Evolutionary conservation across 2,888 invertebrate species (phyloP).

Genomic region (Artemia sp.): DNA sequence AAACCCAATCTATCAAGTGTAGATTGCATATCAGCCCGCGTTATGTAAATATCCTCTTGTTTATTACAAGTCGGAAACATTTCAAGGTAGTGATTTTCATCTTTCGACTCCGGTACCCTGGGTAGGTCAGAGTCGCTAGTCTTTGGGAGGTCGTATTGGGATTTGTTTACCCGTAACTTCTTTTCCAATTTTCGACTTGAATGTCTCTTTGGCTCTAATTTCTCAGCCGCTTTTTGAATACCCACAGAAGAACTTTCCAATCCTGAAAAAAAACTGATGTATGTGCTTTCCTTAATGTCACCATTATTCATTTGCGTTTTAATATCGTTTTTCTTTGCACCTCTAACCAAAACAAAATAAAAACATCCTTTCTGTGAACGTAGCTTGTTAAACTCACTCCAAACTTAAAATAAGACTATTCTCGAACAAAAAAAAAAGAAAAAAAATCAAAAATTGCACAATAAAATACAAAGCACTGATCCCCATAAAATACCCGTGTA

Average conservation of each 20-base stretch:
- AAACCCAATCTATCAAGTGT: slow-evolving; percentile 18
- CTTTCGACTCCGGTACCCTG: slow-evolving; percentile 8
- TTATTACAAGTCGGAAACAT: slow-evolving; percentile 7
- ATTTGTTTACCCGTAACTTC: neutral
- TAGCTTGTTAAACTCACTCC: too few species aligned
- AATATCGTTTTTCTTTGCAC: too few species aligned
- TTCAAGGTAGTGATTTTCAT: slow-evolving; percentile 19
- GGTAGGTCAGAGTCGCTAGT: slow-evolving; percentile 2
- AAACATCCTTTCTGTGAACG: too few species aligned
- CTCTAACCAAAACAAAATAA: too few species aligned
- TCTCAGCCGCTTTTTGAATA: slow-evolving; percentile 17
- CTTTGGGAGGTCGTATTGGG: neutral
- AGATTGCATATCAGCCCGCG: slow-evolving; percentile 15
- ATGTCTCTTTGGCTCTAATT: neutral
- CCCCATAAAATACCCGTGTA: too few species aligned
- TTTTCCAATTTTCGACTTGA: neutral
- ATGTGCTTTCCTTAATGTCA: too few species aligned
- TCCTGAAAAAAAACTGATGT: neutral
- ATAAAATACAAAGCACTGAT: too few species aligned
- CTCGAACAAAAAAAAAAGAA: too few species aligned
- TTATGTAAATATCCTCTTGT: slow-evolving; percentile 8
- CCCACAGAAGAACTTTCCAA: slow-evolving; percentile 21
- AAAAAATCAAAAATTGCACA: too few species aligned
- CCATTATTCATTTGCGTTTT: too few species aligned
- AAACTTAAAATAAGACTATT: too few species aligned